Evolutionary conservation across 2,113 vertebrate genomes (phyloP).

Genomic region (Baryphthengus martii): DNA sequence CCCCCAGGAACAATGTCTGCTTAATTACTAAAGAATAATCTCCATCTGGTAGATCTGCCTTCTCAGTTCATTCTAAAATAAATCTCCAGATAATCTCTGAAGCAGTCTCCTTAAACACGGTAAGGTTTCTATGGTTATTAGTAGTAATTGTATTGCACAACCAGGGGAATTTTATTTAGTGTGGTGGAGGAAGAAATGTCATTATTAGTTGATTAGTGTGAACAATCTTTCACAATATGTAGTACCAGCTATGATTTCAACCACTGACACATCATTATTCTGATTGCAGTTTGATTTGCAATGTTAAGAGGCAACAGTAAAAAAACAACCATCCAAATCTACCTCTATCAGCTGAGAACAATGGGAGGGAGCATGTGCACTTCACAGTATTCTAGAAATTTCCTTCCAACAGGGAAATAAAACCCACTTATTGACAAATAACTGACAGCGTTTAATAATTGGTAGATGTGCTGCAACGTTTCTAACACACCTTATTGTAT

Average conservation of each 20-base stretch:
- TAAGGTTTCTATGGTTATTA: slow-evolving; percentile 72
- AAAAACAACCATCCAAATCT: slow-evolving; percentile 47
- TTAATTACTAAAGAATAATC: slow-evolving; percentile 76
- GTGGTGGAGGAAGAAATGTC: slow-evolving; percentile 44
- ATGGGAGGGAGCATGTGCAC: neutral
- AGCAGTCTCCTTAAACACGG: slow-evolving; percentile 63
- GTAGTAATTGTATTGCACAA: slow-evolving; percentile 73
- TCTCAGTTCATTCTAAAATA: slow-evolving; percentile 58
- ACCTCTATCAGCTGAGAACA: slow-evolving; percentile 23
- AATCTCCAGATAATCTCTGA: slow-evolving; percentile 69
- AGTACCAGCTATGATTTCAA: slow-evolving; percentile 59
- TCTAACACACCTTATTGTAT: neutral
- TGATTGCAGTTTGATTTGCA: slow-evolving; percentile 75
- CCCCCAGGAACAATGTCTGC: slow-evolving; percentile 71
- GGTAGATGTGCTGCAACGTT: neutral
- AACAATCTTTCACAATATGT: slow-evolving; percentile 69
- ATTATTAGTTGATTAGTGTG: slow-evolving; percentile 78
- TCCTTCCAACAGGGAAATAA: slow-evolving; percentile 21
- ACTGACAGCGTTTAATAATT: neutral
- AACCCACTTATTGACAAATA: neutral
- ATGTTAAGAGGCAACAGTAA: slow-evolving; percentile 48
- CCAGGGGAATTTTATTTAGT: slow-evolving; percentile 71
- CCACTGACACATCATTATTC: slow-evolving; percentile 75
- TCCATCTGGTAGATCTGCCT: slow-evolving; percentile 68
- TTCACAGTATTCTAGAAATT: slow-evolving; percentile 31